Evolutionary conservation across 2,797 vertebrate species (phyloP).

Genomic region (Eulemur mongoz): DNA sequence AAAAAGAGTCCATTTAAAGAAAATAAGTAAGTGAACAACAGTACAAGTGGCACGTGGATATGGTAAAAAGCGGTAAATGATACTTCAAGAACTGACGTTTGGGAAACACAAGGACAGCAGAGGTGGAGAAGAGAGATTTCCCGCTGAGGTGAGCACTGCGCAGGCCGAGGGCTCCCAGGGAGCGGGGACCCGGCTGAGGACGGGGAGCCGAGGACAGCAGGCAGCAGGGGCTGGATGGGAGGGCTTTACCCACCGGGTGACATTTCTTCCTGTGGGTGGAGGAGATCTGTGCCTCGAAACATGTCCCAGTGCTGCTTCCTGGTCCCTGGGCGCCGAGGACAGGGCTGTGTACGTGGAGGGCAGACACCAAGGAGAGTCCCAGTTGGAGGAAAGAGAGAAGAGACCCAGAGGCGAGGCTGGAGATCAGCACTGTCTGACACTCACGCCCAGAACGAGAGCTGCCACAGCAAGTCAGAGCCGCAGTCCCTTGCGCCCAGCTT

Average conservation of each 20-base stretch:
- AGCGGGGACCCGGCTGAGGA: background rate
- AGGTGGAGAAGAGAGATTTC: background rate
- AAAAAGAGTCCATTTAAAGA: background rate
- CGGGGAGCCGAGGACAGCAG: background rate
- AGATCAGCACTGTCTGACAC: background rate
- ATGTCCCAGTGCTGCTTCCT: background rate
- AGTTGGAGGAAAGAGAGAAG: background rate
- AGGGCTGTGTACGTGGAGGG: accelerated
- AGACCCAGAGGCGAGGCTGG: accelerated
- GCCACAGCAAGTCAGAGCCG: background rate
- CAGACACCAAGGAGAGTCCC: background rate
- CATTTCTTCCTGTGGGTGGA: background rate
- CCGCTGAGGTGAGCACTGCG: accelerated
- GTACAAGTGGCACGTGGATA: background rate
- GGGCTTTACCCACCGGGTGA: too few relatives aligned
- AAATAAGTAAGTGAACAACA: background rate
- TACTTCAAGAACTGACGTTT: background rate
- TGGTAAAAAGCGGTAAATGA: background rate
- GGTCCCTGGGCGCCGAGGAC: background rate
- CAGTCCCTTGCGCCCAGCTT: accelerated
- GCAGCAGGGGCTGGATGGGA: background rate
- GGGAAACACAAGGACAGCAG: accelerated
- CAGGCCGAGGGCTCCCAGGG: background rate
- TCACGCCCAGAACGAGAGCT: background rate
- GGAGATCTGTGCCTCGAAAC: background rate